phyloP scores from a whole-genome alignment of 2,888 invertebrate species.

The Achlya flavicornis region DNA sequence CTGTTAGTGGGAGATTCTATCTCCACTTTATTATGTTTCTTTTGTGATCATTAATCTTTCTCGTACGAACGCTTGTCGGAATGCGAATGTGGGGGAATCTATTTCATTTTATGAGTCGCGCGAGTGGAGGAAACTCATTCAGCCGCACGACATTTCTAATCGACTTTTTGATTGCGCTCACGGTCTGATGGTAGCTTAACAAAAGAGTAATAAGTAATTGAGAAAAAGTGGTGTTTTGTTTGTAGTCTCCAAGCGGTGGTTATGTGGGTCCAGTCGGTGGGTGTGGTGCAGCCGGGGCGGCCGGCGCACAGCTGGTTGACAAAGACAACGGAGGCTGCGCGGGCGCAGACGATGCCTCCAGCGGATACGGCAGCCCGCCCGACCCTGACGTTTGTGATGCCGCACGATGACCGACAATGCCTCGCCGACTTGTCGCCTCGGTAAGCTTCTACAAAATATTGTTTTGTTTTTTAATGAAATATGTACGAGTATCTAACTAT shows the following conservation, averaged over 20 bases:
- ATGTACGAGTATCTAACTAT: no score
- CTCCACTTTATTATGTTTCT: conserved; percentile 84
- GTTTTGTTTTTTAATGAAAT: no score
- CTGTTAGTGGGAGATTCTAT: conserved; percentile 83
- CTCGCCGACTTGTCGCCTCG: conserved; percentile 79
- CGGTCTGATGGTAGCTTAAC: conserved; percentile 63
- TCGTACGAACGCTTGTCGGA: conserved; percentile 84
- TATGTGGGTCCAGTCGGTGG: conserved; percentile 63
- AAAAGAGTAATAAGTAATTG: conserved; percentile 21
- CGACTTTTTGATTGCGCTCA: conserved; percentile 82
- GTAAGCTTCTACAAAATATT: conserved; percentile 40
- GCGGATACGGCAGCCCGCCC: conserved; percentile 90
- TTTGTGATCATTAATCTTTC: conserved; percentile 85
- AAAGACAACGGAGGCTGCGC: conserved; percentile 75
- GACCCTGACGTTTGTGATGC: conserved; percentile 86
- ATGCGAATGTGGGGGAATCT: conserved; percentile 84
- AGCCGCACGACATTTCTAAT: conserved; percentile 82
- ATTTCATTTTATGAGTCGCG: conserved; percentile 84
- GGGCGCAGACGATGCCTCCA: conserved; percentile 88
- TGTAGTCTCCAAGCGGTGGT: conserved; percentile 74
- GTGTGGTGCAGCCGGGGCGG: conserved; percentile 59
- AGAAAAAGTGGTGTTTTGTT: conserved; percentile 18
- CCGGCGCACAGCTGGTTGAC: conserved; percentile 55
- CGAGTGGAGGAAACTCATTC: conserved; percentile 78
- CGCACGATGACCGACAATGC: conserved; percentile 78